These are phyloP conservation scores for Rutilus rutilus DNA, from an alignment of 2,113 vertebrate species.

Conservation along the genomic window DNA sequence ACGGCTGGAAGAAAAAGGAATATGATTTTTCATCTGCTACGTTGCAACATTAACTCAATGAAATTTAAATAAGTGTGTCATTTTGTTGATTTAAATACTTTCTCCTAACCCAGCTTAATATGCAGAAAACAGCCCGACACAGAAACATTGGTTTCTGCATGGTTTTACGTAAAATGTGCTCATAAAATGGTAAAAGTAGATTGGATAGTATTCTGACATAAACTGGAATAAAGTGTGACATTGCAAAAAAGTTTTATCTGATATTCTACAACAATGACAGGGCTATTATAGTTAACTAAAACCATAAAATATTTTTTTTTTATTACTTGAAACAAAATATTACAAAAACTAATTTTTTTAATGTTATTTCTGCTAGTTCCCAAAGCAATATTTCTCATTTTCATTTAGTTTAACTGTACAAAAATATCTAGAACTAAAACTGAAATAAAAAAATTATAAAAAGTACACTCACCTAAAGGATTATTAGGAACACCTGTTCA, in stretches of 20 bases:
- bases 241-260: background rate
- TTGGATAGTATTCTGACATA: background rate
- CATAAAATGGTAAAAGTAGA: background rate
- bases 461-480: too few species aligned
- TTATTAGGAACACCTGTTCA: too few species aligned
- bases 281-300: background rate
- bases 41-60: background rate
- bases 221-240: background rate
- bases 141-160: background rate
- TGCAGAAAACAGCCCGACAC: background rate
- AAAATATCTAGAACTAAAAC: background rate
- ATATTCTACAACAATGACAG: background rate
- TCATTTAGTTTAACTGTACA: background rate
- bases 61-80: background rate
- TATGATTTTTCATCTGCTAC: background rate
- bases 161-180: background rate
- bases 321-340: background rate
- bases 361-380: background rate
- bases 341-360: background rate
- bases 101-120: background rate
- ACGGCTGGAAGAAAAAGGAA: constrained; percentile 8
- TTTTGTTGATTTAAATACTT: background rate
- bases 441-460: background rate
- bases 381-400: background rate
- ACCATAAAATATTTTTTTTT: background rate